These are phyloP conservation scores for Eclectus roratus DNA, from an alignment of 2,113 vertebrate species.

Conservation along the genomic window DNA sequence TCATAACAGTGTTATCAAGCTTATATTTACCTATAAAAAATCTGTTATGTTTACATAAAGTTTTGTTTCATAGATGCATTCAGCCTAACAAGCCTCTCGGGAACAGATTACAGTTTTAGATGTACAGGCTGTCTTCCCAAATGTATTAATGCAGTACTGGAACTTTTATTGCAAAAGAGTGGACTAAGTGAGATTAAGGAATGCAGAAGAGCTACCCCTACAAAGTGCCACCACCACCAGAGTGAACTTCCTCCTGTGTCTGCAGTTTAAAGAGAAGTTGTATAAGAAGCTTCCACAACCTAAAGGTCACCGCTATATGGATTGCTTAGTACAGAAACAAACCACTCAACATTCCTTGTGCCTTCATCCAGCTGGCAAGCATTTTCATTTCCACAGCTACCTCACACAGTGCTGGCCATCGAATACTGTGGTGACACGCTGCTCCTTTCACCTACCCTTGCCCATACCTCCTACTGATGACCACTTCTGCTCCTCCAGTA, in stretches of 20 bases:
- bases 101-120: not conserved
- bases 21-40: not conserved
- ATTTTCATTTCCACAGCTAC: not conserved
- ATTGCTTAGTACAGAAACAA: not conserved
- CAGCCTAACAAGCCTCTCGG: not conserved
- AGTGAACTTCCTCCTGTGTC: not conserved
- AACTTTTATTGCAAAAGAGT: not conserved
- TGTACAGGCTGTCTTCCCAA: not conserved
- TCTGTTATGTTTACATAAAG: not conserved
- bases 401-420: not conserved
- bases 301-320: not conserved
- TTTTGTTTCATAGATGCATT: not conserved
- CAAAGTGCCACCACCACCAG: not conserved
- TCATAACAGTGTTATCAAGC: not conserved
- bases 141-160: not conserved
- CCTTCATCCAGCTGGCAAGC: not conserved
- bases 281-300: not conserved
- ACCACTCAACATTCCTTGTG: not conserved
- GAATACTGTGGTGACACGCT: too few species aligned
- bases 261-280: not conserved
- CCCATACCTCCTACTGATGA: accelerated
- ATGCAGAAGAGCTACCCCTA: not conserved
- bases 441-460: not conserved
- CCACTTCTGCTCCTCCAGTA: not conserved
- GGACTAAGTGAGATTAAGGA: not conserved